phyloP scores from a whole-genome alignment of 2,113 vertebrate species.

The Motacilla tschutschensis region DNA sequence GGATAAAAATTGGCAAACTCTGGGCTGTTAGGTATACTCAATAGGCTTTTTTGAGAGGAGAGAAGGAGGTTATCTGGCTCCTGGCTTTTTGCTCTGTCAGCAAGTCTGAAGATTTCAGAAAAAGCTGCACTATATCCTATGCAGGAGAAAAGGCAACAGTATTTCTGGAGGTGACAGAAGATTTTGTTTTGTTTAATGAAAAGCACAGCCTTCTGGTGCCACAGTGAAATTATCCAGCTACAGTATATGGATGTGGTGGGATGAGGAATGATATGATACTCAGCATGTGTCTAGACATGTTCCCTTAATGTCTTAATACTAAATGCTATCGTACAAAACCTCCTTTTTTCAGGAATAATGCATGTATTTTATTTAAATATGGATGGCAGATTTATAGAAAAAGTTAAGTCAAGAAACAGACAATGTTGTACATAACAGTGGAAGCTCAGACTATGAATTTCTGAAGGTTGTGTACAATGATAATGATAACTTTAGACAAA shows the following conservation, averaged over 20 bases:
- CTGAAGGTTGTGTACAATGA: neutral
- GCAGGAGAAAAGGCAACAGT: neutral
- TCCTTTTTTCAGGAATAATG: neutral
- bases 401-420: neutral
- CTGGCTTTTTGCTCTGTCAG: conserved; percentile 22
- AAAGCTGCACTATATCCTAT: neutral
- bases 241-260: neutral
- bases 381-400: neutral
- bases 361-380: neutral
- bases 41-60: neutral
- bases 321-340: neutral
- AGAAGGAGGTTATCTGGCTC: neutral
- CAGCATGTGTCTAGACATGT: neutral
- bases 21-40: neutral
- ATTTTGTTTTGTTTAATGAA: conserved; percentile 1
- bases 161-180: neutral
- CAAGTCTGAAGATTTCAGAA: conserved; percentile 17
- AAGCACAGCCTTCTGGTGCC: neutral
- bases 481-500: neutral
- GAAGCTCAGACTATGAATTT: neutral
- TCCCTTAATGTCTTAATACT: neutral
- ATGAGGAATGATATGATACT: neutral
- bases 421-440: neutral
- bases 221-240: neutral
- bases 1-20: neutral